Evolutionary conservation across 1,140 invertebrate species (phyloP), one percentile per base, ranked within the genome.

Genomic region (Ctenoplectra terminalis): DNA sequence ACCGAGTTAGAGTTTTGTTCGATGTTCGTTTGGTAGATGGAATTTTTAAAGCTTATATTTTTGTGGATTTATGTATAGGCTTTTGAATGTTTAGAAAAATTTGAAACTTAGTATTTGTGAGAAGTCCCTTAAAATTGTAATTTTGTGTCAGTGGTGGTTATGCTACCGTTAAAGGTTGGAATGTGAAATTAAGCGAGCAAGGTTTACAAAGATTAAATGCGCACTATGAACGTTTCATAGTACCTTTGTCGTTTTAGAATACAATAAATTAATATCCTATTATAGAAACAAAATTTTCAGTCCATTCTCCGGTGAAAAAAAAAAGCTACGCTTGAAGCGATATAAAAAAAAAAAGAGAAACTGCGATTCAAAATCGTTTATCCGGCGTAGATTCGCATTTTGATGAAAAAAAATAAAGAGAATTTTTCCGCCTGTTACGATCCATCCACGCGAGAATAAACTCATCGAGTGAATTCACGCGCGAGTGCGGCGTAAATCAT

Each of bases 391-490:
- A 7, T 52, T 34, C 48, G 67, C 6, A 50, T 70, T 50, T 70
- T 52, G 13, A 37, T 29, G 15, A 17, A 2, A 20, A 34, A 52
- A 48, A 67, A 48, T 29, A 31, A 6, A 31, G 29, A n/a, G 71
- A 73, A 31, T 60, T 8, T 26, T 43, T 46, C 37, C 34, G 40
- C 37, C 26, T 17, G 37, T 46, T 43, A 43, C 46, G 48, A 70
- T 34, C 34, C 37, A 43, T 60, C 52, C 54, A 29, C 54, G 71
- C 71, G 37, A 43, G 40, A 73, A 73, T 60, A 73, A 58, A 73
- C 34, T 60, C 26, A 73, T 73, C 54, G 71, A 73, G 37, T n/a
- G 26, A 46, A 73, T 73, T 60, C 37, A 60, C 40, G 56, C 11
- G 71, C 54, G 17, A 60, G 40, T 23, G 26, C 43, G 0, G 40